phyloP scores from a whole-genome alignment of 1,140 invertebrate genomes.

The Pseudomyrmex concolor region DNA sequence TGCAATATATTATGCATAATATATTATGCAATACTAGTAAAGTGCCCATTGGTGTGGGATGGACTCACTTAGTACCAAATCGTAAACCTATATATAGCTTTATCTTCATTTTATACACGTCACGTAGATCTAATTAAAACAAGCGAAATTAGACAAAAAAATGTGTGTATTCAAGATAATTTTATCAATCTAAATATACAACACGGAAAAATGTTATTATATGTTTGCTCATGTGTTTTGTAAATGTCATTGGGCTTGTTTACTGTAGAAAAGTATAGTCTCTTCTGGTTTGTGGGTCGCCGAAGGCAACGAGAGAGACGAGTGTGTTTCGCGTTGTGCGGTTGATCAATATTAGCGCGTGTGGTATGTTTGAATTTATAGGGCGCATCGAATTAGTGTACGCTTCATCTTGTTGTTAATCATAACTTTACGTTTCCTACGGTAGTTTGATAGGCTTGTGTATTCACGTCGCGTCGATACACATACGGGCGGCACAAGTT shows the following conservation, averaged over 20 bases:
- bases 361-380: constrained; percentile 35
- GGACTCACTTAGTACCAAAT: no score
- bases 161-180: no score
- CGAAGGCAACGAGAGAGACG: not conserved
- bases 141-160: no score
- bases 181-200: not conserved
- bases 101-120: no score
- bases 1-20: no score
- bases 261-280: constrained; percentile 1
- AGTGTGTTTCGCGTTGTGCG: constrained; percentile 40
- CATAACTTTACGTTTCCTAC: constrained; percentile 45
- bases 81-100: no score
- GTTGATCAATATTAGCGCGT: constrained; percentile 32
- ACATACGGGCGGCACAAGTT: constrained; percentile 23
- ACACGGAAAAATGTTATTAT: no score
- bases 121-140: no score
- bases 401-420: constrained; percentile 37
- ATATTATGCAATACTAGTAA: no score
- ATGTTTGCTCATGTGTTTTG: not conserved
- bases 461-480: constrained; percentile 32
- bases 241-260: not conserved
- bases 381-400: constrained; percentile 30
- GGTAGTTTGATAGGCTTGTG: constrained; percentile 44
- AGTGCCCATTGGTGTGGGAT: no score
- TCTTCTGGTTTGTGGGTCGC: not conserved